Evolutionary conservation across 2,888 invertebrate genomes (phyloP).

Genomic region (Drosophila phalerata): DNA sequence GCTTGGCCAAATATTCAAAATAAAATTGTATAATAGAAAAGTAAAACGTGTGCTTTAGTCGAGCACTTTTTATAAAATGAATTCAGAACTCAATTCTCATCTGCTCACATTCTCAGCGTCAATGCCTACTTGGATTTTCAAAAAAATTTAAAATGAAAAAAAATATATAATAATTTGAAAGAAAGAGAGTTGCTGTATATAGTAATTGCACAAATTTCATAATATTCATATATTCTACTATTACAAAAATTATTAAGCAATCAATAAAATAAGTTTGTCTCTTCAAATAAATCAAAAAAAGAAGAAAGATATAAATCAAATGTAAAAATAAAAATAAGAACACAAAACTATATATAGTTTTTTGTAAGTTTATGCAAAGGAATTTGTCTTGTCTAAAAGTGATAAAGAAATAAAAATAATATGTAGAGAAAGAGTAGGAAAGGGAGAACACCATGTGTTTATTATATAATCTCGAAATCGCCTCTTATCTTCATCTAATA

Average conservation of each 20-base stretch:
- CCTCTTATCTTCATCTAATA: conserved; percentile 8
- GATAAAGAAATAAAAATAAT: neutral
- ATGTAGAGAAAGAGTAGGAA: neutral
- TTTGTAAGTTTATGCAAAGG: too few species aligned
- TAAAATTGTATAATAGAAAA: conserved; percentile 18
- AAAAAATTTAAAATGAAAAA: too few species aligned
- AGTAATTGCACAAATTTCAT: too few species aligned
- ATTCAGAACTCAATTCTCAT: neutral
- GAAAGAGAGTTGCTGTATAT: too few species aligned
- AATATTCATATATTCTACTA: too few species aligned
- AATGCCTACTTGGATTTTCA: conserved; percentile 6
- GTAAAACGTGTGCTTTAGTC: conserved; percentile 22
- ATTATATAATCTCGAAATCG: neutral
- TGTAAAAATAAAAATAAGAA: too few species aligned
- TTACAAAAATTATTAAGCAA: too few species aligned
- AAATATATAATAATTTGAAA: too few species aligned
- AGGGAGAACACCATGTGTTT: neutral
- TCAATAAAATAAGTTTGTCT: too few species aligned
- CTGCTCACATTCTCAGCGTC: neutral
- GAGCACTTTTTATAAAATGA: conserved; percentile 26
- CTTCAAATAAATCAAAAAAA: too few species aligned
- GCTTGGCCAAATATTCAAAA: conserved; percentile 32
- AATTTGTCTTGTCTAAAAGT: too few species aligned
- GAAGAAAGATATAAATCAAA: neutral
- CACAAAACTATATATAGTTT: too few species aligned